Percentiles rank a stretch among this genome's conserved stretches.
Evolutionary conservation across 2,797 vertebrate genomes (phyloP).

Genomic region (Enoplosus armatus): DNA sequence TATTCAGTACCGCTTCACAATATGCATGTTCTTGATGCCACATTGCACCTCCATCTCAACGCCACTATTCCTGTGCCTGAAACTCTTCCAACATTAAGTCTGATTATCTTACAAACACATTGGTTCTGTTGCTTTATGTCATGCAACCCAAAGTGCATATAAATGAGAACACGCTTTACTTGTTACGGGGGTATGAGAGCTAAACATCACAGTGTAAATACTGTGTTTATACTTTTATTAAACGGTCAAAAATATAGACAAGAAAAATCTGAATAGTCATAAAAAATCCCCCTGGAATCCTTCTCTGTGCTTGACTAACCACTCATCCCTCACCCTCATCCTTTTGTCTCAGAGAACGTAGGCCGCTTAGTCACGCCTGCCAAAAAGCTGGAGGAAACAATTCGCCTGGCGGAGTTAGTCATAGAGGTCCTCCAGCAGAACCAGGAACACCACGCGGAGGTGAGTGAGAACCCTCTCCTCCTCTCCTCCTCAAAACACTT

Average conservation of each 20-base stretch:
- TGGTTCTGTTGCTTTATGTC: conserved; percentile 69
- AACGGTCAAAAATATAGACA: conserved; percentile 58
- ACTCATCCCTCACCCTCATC: conserved; percentile 83
- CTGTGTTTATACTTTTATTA: conserved; percentile 70
- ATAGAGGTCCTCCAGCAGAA: conserved; percentile 99
- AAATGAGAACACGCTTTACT: conserved; percentile 51
- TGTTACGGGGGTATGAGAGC: conserved; percentile 55
- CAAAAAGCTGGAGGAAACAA: conserved; percentile 99
- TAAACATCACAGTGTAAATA: conserved; percentile 68
- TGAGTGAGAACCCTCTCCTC: conserved; percentile 87
- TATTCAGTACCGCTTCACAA: conserved; percentile 56
- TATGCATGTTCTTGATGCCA: conserved; percentile 72
- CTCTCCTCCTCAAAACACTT: conserved; percentile 71
- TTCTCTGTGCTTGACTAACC: conserved; percentile 88
- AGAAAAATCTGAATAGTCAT: conserved; percentile 61
- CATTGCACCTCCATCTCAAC: conserved; percentile 70
- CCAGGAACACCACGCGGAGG: conserved; percentile 99
- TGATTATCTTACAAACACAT: conserved; percentile 59
- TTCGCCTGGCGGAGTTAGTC: conserved; percentile 98
- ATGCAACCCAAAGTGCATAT: conserved; percentile 63
- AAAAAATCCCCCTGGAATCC: conserved; percentile 67
- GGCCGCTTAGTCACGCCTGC: conserved; percentile 99
- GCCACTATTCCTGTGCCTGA: conserved; percentile 68
- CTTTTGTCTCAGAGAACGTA: conserved; percentile 99
- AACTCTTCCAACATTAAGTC: conserved; percentile 54